Percentiles rank a stretch among this genome's conserved stretches.
Evolutionary conservation across 2,797 vertebrate species (phyloP).

Genomic region (Synaphobranchus kaupii): DNA sequence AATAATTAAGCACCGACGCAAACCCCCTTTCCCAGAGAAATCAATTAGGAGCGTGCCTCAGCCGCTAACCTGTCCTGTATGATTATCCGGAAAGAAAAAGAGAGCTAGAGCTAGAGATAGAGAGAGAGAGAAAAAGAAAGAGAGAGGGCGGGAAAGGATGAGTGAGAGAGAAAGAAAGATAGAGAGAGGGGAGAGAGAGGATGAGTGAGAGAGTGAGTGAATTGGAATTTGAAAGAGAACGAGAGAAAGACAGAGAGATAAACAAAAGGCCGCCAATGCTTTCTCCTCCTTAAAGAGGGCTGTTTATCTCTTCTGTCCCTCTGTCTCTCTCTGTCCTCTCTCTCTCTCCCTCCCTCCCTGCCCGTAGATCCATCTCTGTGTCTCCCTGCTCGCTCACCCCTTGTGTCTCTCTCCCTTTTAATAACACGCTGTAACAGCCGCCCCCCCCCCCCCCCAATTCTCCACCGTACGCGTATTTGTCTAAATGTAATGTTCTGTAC

Average conservation of each 20-base stretch:
- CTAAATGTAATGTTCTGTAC: not conserved
- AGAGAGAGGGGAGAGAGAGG: not conserved
- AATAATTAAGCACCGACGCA: constrained; percentile 67
- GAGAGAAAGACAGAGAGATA: not conserved
- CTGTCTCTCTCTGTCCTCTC: not conserved
- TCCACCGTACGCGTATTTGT: not conserved
- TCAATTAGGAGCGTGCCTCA: constrained; percentile 64
- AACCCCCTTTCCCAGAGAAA: constrained; percentile 64
- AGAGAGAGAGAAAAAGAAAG: constrained; percentile 3
- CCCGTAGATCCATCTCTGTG: not conserved
- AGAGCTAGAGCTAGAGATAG: not conserved
- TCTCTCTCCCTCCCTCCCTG: not conserved
- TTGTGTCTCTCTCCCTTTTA: not conserved
- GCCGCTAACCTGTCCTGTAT: constrained; percentile 52
- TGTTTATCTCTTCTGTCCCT: not conserved
- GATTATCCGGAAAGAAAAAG: constrained; percentile 1
- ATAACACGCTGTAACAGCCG: not conserved
- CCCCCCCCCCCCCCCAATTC: too few relatives aligned
- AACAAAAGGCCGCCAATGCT: not conserved
- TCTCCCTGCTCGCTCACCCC: not conserved
- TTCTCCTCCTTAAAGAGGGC: not conserved
- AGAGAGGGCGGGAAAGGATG: not conserved
- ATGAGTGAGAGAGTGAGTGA: not conserved
- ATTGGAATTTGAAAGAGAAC: too few relatives aligned
- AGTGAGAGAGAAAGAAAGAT: not conserved